Evolutionary conservation across 2,888 invertebrate genomes (phyloP).

Genomic region (Pseudococcus viburni): DNA sequence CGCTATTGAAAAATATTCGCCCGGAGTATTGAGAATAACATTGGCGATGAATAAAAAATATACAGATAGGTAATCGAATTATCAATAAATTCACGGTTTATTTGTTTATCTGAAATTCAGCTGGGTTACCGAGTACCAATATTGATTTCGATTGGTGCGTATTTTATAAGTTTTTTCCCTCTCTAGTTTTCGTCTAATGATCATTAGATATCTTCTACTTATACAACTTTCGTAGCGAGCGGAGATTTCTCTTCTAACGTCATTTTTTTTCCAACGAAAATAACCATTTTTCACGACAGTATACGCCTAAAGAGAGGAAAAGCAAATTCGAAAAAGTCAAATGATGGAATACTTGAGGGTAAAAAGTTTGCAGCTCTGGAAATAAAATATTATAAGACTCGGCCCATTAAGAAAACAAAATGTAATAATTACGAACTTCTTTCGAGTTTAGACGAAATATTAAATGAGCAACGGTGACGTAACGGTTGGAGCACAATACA

Average conservation of each 20-base stretch:
- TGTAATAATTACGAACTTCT: constrained; percentile 56
- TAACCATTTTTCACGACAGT: constrained; percentile 43
- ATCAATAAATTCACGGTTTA: constrained; percentile 8
- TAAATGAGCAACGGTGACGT: constrained; percentile 58
- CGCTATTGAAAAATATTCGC: neutral
- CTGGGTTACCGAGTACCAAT: no score
- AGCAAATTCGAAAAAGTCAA: constrained; percentile 53
- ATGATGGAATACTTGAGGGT: constrained; percentile 53
- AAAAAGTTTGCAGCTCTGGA: constrained; percentile 43
- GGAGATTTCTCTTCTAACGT: neutral
- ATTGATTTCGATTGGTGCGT: no score
- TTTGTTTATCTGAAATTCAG: neutral
- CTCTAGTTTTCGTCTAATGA: neutral
- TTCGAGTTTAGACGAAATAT: constrained; percentile 51
- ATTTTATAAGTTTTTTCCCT: neutral
- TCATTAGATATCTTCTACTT: neutral
- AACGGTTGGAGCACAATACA: constrained; percentile 50
- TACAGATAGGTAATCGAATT: neutral
- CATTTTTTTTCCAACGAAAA: constrained; percentile 22
- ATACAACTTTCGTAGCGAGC: neutral
- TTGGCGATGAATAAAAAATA: neutral
- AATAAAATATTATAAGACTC: constrained; percentile 54
- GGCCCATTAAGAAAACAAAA: constrained; percentile 57
- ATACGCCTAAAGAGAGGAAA: constrained; percentile 31
- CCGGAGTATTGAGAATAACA: neutral